Conservation (phyloP, 2,797 vertebrate species). For the Naso thynnoides region DNA sequence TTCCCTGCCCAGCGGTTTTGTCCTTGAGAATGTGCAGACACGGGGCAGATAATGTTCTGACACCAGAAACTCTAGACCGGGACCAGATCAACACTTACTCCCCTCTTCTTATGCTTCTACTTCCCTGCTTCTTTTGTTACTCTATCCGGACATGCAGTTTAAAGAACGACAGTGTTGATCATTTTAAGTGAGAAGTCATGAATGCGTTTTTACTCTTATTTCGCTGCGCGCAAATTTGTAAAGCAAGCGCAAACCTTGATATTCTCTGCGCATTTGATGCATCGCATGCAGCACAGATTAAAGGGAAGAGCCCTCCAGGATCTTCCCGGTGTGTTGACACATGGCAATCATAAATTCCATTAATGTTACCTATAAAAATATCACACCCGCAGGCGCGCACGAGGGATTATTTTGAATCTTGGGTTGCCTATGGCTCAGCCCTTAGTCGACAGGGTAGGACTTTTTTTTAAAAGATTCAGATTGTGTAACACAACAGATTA, state of each 20-base stretch:
- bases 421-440: conserved; percentile 41
- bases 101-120: conserved; percentile 52
- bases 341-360: conserved; percentile 46
- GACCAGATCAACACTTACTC: conserved; percentile 83
- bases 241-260: conserved; percentile 1
- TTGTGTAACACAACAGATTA: conserved; percentile 23
- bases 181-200: conserved; percentile 15
- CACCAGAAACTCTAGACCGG: conserved; percentile 87
- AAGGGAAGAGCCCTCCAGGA: background rate
- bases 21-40: conserved; percentile 91
- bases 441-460: conserved; percentile 15
- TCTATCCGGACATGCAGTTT: conserved; percentile 44
- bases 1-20: conserved; percentile 77
- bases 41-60: conserved; percentile 88
- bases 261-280: background rate
- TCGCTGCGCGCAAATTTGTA: background rate
- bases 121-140: conserved; percentile 5
- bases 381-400: conserved; percentile 43
- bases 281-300: conserved; percentile 1
- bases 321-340: conserved; percentile 45
- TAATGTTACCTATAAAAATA: conserved; percentile 40
- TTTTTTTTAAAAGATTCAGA: conserved; percentile 19
- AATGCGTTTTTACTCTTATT: background rate
- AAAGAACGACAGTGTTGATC: conserved; percentile 27
- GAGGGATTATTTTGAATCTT: conserved; percentile 48